phyloP scores from a whole-genome alignment of 1,140 invertebrate genomes.

The Drosophila nigromelanica region DNA sequence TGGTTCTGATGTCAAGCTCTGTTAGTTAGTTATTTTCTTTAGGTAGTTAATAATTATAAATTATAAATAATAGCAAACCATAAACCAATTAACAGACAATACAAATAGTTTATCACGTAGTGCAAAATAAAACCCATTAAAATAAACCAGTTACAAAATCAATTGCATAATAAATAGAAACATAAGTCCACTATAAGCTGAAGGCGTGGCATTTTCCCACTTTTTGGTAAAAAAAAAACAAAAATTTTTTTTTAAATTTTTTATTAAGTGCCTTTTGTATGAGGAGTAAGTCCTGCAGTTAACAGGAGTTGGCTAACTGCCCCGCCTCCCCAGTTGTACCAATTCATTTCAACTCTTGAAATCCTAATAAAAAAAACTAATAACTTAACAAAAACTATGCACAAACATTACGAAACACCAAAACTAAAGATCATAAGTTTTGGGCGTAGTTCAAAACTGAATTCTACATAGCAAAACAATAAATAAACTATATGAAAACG shows the following conservation, averaged over 20 bases:
- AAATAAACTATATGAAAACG: conserved; percentile 33
- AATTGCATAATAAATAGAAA: conserved; percentile 4
- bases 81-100: conserved; percentile 76
- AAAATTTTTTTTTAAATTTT: conserved; percentile 25
- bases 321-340: conserved; percentile 21
- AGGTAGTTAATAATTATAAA: conserved; percentile 64
- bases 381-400: conserved; percentile 25
- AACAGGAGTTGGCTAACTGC: conserved; percentile 26
- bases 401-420: conserved; percentile 35
- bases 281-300: conserved; percentile 49
- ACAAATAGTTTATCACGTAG: conserved; percentile 44
- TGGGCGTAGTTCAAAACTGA: conserved; percentile 40
- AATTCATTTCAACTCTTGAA: conserved; percentile 8
- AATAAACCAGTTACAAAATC: conserved; percentile 12
- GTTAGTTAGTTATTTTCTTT: conserved; percentile 68
- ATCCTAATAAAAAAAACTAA: conserved; percentile 1
- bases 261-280: conserved; percentile 71
- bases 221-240: conserved; percentile 17
- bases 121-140: conserved; percentile 28
- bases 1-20: conserved; percentile 8
- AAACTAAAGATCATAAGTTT: conserved; percentile 25
- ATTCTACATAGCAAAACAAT: conserved; percentile 73
- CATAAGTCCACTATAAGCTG: conserved; percentile 12
- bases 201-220: conserved; percentile 17
- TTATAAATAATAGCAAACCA: conserved; percentile 47